These are phyloP conservation scores for Tenualosa ilisha DNA, from an alignment of 2,797 vertebrate species.

Conservation along the genomic window DNA sequence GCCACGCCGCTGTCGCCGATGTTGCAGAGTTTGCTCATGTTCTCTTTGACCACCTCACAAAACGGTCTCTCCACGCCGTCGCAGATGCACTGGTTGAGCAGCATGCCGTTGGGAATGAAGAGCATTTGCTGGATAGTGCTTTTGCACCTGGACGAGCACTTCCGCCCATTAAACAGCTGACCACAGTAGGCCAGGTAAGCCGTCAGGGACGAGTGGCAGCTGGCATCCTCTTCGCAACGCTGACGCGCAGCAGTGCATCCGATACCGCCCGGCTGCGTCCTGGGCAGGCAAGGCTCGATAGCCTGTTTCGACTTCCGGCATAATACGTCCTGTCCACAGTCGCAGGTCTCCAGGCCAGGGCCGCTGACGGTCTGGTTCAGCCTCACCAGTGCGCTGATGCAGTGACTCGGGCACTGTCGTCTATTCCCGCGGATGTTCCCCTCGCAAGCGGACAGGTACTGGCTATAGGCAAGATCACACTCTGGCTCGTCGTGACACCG, in stretches of 20 bases:
- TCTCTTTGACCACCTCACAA: slow-evolving; percentile 82
- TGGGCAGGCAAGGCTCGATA: slow-evolving; percentile 77
- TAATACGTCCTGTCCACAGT: slow-evolving; percentile 71
- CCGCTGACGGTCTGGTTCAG: slow-evolving; percentile 76
- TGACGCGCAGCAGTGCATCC: slow-evolving; percentile 81
- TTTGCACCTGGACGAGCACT: slow-evolving; percentile 74
- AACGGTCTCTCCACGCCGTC: slow-evolving; percentile 81
- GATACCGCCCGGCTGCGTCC: slow-evolving; percentile 68
- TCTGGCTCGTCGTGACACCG: slow-evolving; percentile 76
- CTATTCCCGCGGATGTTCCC: slow-evolving; percentile 66
- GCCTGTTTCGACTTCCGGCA: slow-evolving; percentile 71
- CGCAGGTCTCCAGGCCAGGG: slow-evolving; percentile 76
- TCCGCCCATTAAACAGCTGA: slow-evolving; percentile 82
- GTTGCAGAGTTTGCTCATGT: slow-evolving; percentile 78
- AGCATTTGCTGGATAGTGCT: slow-evolving; percentile 78
- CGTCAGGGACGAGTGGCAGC: slow-evolving; percentile 71
- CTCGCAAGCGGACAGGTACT: slow-evolving; percentile 75
- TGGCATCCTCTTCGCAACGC: slow-evolving; percentile 73
- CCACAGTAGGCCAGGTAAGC: slow-evolving; percentile 78
- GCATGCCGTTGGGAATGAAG: slow-evolving; percentile 70
- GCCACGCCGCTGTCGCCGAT: slow-evolving; percentile 64
- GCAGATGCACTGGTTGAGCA: slow-evolving; percentile 78
- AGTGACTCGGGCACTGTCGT: slow-evolving; percentile 79
- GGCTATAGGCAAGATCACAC: slow-evolving; percentile 75
- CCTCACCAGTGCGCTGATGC: slow-evolving; percentile 74